Evolutionary conservation across 2,797 vertebrate genomes (phyloP), one percentile per base, ranked within the genome.

Genomic region (Aselliscus stoliczkanus): DNA sequence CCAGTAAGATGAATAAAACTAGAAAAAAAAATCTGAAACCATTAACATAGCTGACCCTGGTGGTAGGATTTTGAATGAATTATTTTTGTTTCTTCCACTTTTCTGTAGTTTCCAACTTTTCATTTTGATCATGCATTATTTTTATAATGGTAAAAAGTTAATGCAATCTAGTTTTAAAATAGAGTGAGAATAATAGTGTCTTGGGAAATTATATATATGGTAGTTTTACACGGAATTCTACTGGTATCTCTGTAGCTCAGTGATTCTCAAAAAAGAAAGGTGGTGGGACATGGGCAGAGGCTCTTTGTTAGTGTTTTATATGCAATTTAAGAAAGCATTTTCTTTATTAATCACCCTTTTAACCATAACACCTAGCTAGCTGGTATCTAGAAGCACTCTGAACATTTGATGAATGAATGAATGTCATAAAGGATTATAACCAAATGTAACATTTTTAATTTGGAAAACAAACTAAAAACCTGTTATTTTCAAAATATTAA

Each of bases 401-500:
- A 54, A 87, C 4, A 42, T 75, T 67, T 50, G 64, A 70, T 67
- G 80, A 88, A 50, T 69, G 25, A 90, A n/a, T n/a, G n/a, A 90
- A 42, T 69, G 20, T 73, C 79, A 82, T 69, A 87, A 76, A 83
- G 60, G 20, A 47, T 81, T 88, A 34, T 37, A 75, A 65, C 23
- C 67, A 54, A 93, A 44, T 50, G 2, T 58, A 42, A 77, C 10
- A 90, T 52, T 86, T 70, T 44, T 3, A 23, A 42, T 72, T 84
- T 88, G 42, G n/a, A 87, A 80, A 94, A 94, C 39, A 92, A 96
- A 42, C 7, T 5, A 92, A 70, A 94, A 82, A 7, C 27, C n/a
- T 70, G 3, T 77, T 75, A 11, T 47, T 75, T 86, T 76, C 44
- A 31, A 50, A 47, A 13, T n/a, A 90, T 23, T 8, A 90, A 82